Conservation (phyloP, 2,888 invertebrate species). For the Amphipyra tragopoginis region DNA sequence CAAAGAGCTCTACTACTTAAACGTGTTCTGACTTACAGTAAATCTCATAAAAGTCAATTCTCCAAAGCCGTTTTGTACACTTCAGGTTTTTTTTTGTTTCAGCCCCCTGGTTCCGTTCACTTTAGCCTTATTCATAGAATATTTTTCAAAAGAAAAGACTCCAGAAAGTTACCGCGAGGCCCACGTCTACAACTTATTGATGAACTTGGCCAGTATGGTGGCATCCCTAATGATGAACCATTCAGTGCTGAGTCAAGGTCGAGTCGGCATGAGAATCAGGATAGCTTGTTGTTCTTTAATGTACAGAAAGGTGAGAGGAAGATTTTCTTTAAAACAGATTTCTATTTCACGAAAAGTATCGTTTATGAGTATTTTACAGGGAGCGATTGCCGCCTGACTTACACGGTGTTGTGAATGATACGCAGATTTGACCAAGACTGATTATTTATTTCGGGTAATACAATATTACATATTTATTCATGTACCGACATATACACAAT, state of each 20-base stretch:
- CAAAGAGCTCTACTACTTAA: too few relatives aligned
- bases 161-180: slow-evolving; percentile 87
- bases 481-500: too few relatives aligned
- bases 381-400: too few relatives aligned
- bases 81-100: slow-evolving; percentile 59
- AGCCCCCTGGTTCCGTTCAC: slow-evolving; percentile 91
- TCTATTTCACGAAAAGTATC: too few relatives aligned
- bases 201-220: slow-evolving; percentile 89
- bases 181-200: slow-evolving; percentile 91
- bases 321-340: background rate
- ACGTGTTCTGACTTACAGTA: too few relatives aligned
- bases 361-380: too few relatives aligned
- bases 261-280: slow-evolving; percentile 94
- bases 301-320: slow-evolving; percentile 93
- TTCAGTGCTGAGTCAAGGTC: slow-evolving; percentile 85
- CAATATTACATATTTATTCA: too few relatives aligned
- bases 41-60: too few relatives aligned
- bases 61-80: too few relatives aligned
- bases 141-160: slow-evolving; percentile 89
- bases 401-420: too few relatives aligned
- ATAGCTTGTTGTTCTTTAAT: slow-evolving; percentile 94
- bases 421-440: too few relatives aligned
- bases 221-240: slow-evolving; percentile 92
- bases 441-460: too few relatives aligned
- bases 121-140: slow-evolving; percentile 91